Evolutionary conservation across 1,140 invertebrate genomes (phyloP).

Genomic region (Apis laboriosa): DNA sequence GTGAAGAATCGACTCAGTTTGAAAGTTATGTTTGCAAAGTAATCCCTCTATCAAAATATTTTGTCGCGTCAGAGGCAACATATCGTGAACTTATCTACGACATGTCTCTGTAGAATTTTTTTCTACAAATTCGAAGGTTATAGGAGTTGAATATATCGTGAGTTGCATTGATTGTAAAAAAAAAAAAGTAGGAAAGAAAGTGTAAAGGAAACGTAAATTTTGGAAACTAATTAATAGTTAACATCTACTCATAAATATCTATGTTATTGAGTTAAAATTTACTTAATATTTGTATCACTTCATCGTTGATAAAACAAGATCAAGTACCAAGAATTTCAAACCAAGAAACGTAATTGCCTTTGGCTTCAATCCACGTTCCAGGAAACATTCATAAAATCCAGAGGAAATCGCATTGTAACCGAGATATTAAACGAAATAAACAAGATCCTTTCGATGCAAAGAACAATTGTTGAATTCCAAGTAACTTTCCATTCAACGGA

Average conservation of each 20-base stretch:
- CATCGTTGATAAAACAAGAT: too few relatives aligned
- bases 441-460: constrained; percentile 35
- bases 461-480: not conserved
- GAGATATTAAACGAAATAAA: constrained; percentile 32
- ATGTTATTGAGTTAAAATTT: too few relatives aligned
- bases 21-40: constrained; percentile 37
- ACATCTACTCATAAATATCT: too few relatives aligned
- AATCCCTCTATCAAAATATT: constrained; percentile 33
- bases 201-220: too few relatives aligned
- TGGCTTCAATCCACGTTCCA: not conserved
- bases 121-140: too few relatives aligned
- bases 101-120: not conserved
- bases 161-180: too few relatives aligned
- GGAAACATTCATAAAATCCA: not conserved
- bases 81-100: not conserved
- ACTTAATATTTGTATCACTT: too few relatives aligned
- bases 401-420: not conserved
- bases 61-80: constrained; percentile 8
- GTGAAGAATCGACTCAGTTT: not conserved
- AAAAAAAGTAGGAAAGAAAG: too few relatives aligned
- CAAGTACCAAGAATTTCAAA: not conserved
- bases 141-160: too few relatives aligned
- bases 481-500: constrained; percentile 1
- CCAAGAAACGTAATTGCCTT: too few relatives aligned
- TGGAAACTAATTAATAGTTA: too few relatives aligned